Conservation (phyloP, 2,888 invertebrate species). For the Spicauda simplicius region DNA sequence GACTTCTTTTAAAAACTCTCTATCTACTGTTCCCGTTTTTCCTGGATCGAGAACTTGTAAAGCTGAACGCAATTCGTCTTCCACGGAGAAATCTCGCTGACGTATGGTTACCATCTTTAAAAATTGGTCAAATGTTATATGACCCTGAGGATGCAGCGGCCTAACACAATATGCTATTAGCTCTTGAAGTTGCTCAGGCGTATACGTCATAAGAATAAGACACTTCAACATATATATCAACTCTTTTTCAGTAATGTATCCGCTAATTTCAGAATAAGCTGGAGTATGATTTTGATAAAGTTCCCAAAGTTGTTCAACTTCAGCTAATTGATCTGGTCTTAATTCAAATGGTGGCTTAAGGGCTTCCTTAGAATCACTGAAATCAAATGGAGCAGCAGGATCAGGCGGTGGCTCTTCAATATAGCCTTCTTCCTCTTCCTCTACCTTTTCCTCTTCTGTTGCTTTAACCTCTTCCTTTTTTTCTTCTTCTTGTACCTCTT, state of each 20-base stretch:
- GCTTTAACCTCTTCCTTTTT: conserved; percentile 48
- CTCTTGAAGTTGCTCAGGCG: conserved; percentile 71
- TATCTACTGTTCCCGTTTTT: conserved; percentile 60
- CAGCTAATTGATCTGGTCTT: conserved; percentile 70
- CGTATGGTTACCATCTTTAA: conserved; percentile 70
- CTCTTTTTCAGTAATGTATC: conserved; percentile 72
- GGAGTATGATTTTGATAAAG: conserved; percentile 72
- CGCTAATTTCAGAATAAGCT: conserved; percentile 68
- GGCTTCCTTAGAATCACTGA: conserved; percentile 70
- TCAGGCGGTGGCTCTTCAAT: conserved; percentile 70
- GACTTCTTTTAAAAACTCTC: conserved; percentile 65
- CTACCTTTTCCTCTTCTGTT: conserved; percentile 46
- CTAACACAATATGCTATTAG: conserved; percentile 66
- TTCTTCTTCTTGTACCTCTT: conserved; percentile 46
- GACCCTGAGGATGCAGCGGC: conserved; percentile 69
- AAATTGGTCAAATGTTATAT: conserved; percentile 71
- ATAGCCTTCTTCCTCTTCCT: conserved; percentile 60
- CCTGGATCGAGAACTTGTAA: conserved; percentile 67
- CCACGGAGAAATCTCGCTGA: conserved; percentile 64
- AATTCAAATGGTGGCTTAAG: conserved; percentile 65
- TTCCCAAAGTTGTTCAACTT: conserved; percentile 75
- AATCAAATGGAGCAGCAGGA: conserved; percentile 71
- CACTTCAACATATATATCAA: conserved; percentile 71
- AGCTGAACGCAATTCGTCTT: conserved; percentile 69
- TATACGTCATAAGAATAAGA: conserved; percentile 68